A percentile compares a stretch with the other conserved stretches of the same genome.
Evolutionary conservation across 2,797 vertebrate genomes (phyloP).

Genomic region (Hoplostethus mediterraneus): DNA sequence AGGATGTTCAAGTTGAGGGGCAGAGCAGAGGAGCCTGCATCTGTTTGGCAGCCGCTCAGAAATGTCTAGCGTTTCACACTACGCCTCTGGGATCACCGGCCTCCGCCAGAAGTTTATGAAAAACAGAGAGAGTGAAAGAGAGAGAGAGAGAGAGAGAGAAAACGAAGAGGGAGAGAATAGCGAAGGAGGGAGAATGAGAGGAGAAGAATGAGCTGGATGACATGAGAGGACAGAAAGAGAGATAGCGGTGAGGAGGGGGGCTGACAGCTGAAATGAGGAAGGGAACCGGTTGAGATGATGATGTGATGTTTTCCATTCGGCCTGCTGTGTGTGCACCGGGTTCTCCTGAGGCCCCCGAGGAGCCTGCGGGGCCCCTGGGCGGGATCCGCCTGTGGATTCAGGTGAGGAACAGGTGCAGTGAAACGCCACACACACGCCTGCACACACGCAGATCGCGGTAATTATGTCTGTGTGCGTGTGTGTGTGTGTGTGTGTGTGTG

Average conservation of each 20-base stretch:
- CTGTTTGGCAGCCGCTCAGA: constrained; percentile 80
- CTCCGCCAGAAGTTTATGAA: constrained; percentile 83
- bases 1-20: constrained; percentile 71
- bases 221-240: constrained; percentile 69
- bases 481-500: constrained; percentile 7
- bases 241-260: constrained; percentile 60
- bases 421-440: constrained; percentile 1
- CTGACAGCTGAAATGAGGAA: constrained; percentile 68
- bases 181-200: constrained; percentile 47
- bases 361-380: constrained; percentile 65
- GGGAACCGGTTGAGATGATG: constrained; percentile 63
- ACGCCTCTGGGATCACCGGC: constrained; percentile 76
- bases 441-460: constrained; percentile 10
- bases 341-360: constrained; percentile 74
- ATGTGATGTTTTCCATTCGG: constrained; percentile 75
- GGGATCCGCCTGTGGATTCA: constrained; percentile 54
- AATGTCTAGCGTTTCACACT: constrained; percentile 83
- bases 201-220: constrained; percentile 70
- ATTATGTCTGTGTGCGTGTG: constrained; percentile 10
- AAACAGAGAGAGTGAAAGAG: constrained; percentile 71
- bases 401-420: constrained; percentile 71
- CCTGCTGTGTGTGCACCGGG: constrained; percentile 26
- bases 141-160: constrained; percentile 29
- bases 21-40: constrained; percentile 77
- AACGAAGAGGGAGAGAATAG: constrained; percentile 39